Conservation (phyloP, 2,797 vertebrate genomes). For the Pipistrellus pygmaeus region DNA sequence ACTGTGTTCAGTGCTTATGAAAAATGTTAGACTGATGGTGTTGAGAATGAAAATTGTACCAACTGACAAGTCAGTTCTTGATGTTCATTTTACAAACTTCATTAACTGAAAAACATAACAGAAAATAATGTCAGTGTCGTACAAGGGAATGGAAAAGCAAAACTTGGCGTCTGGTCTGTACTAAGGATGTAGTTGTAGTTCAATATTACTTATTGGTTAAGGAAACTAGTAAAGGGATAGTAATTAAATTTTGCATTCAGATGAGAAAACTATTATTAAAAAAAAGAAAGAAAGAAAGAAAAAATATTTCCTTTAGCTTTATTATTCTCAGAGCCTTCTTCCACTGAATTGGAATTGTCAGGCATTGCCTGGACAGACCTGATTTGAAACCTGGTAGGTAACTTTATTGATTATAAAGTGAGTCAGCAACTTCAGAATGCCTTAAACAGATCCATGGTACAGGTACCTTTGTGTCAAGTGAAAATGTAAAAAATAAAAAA, state of each 20-base stretch:
- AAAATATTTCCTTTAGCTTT: neutral
- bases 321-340: slow-evolving; percentile 8
- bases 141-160: slow-evolving; percentile 30
- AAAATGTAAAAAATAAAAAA: neutral
- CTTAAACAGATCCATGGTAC: neutral
- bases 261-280: neutral
- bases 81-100: slow-evolving; percentile 78
- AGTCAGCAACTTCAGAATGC: slow-evolving; percentile 22
- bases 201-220: slow-evolving; percentile 54
- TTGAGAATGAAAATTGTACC: slow-evolving; percentile 70
- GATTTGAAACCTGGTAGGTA: slow-evolving; percentile 19
- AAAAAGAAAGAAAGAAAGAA: neutral
- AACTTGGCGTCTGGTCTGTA: slow-evolving; percentile 33
- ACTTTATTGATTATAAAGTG: slow-evolving; percentile 42
- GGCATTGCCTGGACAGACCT: neutral
- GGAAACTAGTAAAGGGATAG: slow-evolving; percentile 58
- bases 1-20: slow-evolving; percentile 71
- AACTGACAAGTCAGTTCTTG: slow-evolving; percentile 76
- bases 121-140: slow-evolving; percentile 67
- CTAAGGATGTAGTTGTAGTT: slow-evolving; percentile 42
- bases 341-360: neutral
- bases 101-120: slow-evolving; percentile 72
- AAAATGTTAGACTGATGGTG: slow-evolving; percentile 76
- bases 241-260: slow-evolving; percentile 35
- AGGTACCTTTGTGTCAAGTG: neutral